Conservation (phyloP, 2,797 vertebrate species). For the Novumbra hubbsi region DNA sequence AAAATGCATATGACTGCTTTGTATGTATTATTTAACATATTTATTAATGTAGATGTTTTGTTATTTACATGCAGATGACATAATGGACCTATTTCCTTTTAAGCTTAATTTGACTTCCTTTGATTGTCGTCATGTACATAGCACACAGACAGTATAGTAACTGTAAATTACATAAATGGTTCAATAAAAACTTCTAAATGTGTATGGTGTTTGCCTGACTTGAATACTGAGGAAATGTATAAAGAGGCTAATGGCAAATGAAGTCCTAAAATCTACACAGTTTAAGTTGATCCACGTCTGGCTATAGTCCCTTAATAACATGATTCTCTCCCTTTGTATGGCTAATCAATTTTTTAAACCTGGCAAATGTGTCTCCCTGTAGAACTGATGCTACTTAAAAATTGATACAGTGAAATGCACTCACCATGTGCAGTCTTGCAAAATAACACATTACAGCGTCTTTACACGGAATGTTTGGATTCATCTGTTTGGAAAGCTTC, state of each 20-base stretch:
- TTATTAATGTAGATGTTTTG: not conserved
- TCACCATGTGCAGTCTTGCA: constrained; percentile 18
- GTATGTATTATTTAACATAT: constrained; percentile 6
- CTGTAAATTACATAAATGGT: not conserved
- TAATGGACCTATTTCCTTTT: not conserved
- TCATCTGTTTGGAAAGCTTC: constrained; percentile 17
- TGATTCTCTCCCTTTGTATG: not conserved
- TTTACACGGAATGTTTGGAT: constrained; percentile 11
- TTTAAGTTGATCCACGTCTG: not conserved
- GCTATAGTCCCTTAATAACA: not conserved
- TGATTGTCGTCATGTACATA: not conserved
- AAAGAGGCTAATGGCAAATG: constrained; percentile 6
- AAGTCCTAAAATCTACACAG: not conserved
- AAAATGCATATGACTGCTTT: constrained; percentile 15
- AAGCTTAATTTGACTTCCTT: not conserved
- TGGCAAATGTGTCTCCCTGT: constrained; percentile 23
- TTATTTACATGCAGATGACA: not conserved
- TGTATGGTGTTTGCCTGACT: constrained; percentile 4
- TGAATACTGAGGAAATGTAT: constrained; percentile 1
- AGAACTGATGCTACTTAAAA: constrained; percentile 35
- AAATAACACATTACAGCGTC: not conserved
- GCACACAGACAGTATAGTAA: constrained; percentile 5
- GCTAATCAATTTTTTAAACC: constrained; percentile 41
- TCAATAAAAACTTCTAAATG: not conserved
- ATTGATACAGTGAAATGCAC: constrained; percentile 30